Percentiles rank a stretch among this genome's conserved stretches.
These are phyloP conservation scores for Ochropleura leucogaster DNA, from an alignment of 2,888 invertebrate species.

Conservation along the genomic window DNA sequence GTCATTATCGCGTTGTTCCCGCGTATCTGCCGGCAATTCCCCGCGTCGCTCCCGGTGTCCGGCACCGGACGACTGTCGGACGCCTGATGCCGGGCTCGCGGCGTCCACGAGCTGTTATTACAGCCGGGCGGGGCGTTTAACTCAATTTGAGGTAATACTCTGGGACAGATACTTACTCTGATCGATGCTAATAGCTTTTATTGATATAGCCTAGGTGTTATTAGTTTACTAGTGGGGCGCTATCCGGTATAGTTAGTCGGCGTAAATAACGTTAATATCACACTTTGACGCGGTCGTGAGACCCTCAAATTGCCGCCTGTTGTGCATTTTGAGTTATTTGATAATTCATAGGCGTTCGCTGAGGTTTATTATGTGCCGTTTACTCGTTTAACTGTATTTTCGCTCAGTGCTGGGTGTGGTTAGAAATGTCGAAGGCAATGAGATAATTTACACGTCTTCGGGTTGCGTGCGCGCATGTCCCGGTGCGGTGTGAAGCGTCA, in stretches of 20 bases:
- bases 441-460: conserved; percentile 62
- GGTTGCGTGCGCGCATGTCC: conserved; percentile 41
- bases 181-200: conserved; percentile 89
- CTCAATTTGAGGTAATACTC: conserved; percentile 84
- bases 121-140: conserved; percentile 78
- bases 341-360: conserved; percentile 74
- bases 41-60: conserved; percentile 63
- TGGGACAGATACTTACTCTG: conserved; percentile 84
- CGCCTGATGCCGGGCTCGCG: conserved; percentile 51
- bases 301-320: conserved; percentile 82
- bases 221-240: conserved; percentile 70
- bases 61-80: conserved; percentile 42
- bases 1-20: conserved; percentile 62
- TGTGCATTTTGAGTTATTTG: conserved; percentile 83
- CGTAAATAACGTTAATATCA: conserved; percentile 85
- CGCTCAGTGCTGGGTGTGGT: conserved; percentile 54
- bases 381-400: conserved; percentile 64
- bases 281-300: conserved; percentile 82
- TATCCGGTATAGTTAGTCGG: conserved; percentile 77
- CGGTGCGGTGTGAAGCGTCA: conserved; percentile 40
- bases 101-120: conserved; percentile 76
- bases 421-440: conserved; percentile 58
- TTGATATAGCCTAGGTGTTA: conserved; percentile 87
- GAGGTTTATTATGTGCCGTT: conserved; percentile 60
- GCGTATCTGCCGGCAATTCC: conserved; percentile 49